Evolutionary conservation across 2,797 vertebrate genomes (phyloP).

Genomic region (Gymnodraco acuticeps): DNA sequence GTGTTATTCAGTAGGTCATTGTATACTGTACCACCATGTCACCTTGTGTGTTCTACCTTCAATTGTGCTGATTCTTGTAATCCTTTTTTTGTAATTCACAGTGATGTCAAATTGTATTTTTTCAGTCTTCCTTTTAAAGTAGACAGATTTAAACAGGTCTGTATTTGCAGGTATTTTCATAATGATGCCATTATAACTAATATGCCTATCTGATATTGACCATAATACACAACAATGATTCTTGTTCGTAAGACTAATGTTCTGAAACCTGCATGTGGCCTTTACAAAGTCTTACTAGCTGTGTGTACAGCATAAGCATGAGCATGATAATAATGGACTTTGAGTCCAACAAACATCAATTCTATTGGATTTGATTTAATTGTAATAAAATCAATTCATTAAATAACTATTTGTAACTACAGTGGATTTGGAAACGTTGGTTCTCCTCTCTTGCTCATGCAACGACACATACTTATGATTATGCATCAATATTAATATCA

Average conservation of each 20-base stretch:
- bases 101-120: slow-evolving; percentile 70
- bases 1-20: slow-evolving; percentile 23
- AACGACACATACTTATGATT: slow-evolving; percentile 47
- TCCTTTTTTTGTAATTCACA: slow-evolving; percentile 48
- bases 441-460: slow-evolving; percentile 46
- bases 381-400: slow-evolving; percentile 52
- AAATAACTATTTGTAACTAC: slow-evolving; percentile 54
- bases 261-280: slow-evolving; percentile 81
- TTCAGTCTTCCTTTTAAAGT: slow-evolving; percentile 67
- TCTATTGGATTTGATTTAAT: slow-evolving; percentile 59
- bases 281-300: slow-evolving; percentile 76
- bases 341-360: slow-evolving; percentile 54
- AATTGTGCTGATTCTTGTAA: slow-evolving; percentile 55
- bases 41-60: slow-evolving; percentile 50
- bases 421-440: slow-evolving; percentile 48
- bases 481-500: slow-evolving; percentile 35
- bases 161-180: slow-evolving; percentile 73
- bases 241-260: slow-evolving; percentile 53
- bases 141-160: slow-evolving; percentile 58
- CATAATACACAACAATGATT: slow-evolving; percentile 42
- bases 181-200: slow-evolving; percentile 59
- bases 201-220: slow-evolving; percentile 55
- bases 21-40: slow-evolving; percentile 26
- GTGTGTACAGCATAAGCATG: slow-evolving; percentile 75
- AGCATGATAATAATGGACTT: slow-evolving; percentile 75